Base-by-base conservation (phyloP, 2,888 invertebrate species). In the Torymus aiolomorphi region DNA sequence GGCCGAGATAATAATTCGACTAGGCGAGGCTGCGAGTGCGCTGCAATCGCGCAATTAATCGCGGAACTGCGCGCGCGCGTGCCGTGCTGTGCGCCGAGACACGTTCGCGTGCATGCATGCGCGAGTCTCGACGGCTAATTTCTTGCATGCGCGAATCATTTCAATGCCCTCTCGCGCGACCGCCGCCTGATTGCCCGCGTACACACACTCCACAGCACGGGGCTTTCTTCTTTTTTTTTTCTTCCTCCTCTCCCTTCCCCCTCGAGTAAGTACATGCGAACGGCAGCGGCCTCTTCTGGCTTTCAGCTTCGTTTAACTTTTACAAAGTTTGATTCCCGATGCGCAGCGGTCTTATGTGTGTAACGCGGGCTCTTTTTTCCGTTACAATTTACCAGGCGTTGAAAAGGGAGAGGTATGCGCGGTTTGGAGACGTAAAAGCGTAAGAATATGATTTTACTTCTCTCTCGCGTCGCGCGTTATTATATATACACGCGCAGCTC, bases 81-180 rank as follows among this genome's bases (percentile, higher is more conserved):
- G 78, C 24, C 65, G 20, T 16, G 31, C 66, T 59, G 52, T 16
- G n/a, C 54, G 24, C 72, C 8, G 31, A 31, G 31, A 31, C 62
- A 70, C 63, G 63, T 63, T 63, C 56, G 14, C 56, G 67, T 61
- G 24, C 24, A 61, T 61, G 24, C 24, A 59, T n/a, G 18, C 18
- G 18, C 52, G 24, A 16, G 13, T 14, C 14, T 24, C 59, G 5
- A 42, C 52, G 18, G 49, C 80, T 76, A 74, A 78, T 79, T 79
- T 79, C 75, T 75, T 66, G 79, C 75, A 63, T 69, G 78, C 74
- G 75, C 74, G 75, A 73, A 72, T 78, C 51, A 63, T 73, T 73
- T 61, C 49, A 63, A 72, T 72, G 69, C 42, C 18, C 20, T 14
- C 20, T 51, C 14, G 24, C 13, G 24, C 51, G 20, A 8, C 51